Evolutionary conservation across 1,140 invertebrate species (phyloP), one percentile per base, ranked within the genome.

Genomic region (Daktulosphaira vitifoliae): DNA sequence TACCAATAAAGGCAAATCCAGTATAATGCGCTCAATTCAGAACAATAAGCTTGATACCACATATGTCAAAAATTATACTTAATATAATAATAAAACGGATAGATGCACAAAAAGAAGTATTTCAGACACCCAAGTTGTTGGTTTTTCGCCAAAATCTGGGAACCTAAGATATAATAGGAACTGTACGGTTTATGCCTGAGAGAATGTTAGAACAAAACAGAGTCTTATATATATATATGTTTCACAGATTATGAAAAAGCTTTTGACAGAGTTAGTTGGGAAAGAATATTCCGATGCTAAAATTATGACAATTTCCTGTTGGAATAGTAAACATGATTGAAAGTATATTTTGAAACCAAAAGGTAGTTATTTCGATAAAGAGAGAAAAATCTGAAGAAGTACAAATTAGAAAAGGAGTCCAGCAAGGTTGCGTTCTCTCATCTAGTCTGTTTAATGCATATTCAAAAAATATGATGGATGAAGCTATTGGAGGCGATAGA

Each of bases 401-500:
- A 13, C 49, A 65, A 62, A 71, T 69, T 44, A 62, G 33, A 50
- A 67, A 68, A 53, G 71, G 70, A 16, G 71, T 73, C 9, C 59
- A 71, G 16, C 72, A 73, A 62, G 73, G 73, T 46, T 74, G 72
- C 42, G 64, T 72, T 26, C 37, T 71, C 51, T 71, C 69, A 26
- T 71, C 71, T n/a, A 66, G 73, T 7, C 68, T 75, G n/a, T 74
- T 75, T 65, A 72, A 74, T 67, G 54, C 72, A 16, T 75, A 73
- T 67, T 65, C 53, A 18, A 65, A 68, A 42, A 23, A 39, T 44
- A 66, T 69, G 11, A 62, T 68, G 8, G 51, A 46, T 49, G 66
- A 65, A 54, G 59, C 67, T 3, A 26, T 69, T 16, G 53, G 50
- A 37, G 67, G 26, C n/a, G 53, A 56, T 48, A 37, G 18, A 44